phyloP scores from a whole-genome alignment of 2,888 invertebrate species.

The Parnassius apollo region DNA sequence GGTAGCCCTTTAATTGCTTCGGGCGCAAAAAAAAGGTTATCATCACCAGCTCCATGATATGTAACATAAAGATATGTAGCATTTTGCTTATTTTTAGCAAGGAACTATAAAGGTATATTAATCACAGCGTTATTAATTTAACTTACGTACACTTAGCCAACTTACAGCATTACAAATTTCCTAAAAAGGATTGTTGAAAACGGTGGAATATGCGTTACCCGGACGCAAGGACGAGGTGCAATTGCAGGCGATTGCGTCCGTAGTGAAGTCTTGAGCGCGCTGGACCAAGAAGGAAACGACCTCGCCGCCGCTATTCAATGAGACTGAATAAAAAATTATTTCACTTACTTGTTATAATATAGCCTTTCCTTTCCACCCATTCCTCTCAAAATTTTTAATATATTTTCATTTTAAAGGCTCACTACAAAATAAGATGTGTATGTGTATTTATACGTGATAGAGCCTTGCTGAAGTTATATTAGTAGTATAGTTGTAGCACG shows the following conservation, averaged over 20 bases:
- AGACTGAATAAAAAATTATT: constrained; percentile 38
- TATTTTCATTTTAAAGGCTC: too few species aligned
- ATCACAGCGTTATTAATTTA: constrained; percentile 10
- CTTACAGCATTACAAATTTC: not conserved
- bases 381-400: too few species aligned
- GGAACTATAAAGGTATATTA: not conserved
- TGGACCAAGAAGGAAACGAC: constrained; percentile 39
- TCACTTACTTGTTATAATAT: constrained; percentile 28
- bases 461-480: too few species aligned
- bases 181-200: constrained; percentile 17
- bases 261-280: constrained; percentile 31
- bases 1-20: too few species aligned
- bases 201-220: constrained; percentile 24
- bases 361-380: constrained; percentile 18
- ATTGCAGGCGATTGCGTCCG: constrained; percentile 33
- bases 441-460: too few species aligned
- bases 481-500: too few species aligned
- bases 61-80: too few species aligned
- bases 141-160: not conserved
- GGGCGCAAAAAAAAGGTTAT: too few species aligned
- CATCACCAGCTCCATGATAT: too few species aligned
- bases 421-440: too few species aligned
- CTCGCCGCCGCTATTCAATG: constrained; percentile 38
- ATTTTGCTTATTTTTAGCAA: too few species aligned
- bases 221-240: constrained; percentile 29